A percentile compares a stretch with the other conserved stretches of the same genome.
phyloP scores from a whole-genome alignment of 2,888 invertebrate species.

The Hypomecis punctinalis region DNA sequence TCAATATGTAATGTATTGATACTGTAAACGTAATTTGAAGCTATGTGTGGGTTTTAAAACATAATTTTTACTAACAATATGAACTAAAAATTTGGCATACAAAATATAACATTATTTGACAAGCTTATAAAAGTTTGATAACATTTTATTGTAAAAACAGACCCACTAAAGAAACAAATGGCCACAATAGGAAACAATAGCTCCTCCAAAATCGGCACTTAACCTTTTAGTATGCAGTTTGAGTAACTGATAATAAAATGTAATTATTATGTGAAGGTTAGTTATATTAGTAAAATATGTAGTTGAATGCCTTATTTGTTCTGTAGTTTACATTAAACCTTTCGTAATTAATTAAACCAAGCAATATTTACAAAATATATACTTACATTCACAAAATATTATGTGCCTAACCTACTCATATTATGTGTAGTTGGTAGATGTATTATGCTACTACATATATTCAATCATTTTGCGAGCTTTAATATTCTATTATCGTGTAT shows the following conservation, averaged over 20 bases:
- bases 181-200: too few relatives aligned
- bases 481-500: not conserved
- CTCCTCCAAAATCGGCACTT: too few relatives aligned
- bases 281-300: slow-evolving; percentile 32
- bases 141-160: slow-evolving; percentile 20
- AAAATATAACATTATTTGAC: not conserved
- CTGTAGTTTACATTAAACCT: slow-evolving; percentile 12
- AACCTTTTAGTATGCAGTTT: not conserved
- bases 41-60: slow-evolving; percentile 30
- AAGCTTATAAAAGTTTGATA: not conserved
- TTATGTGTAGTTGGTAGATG: slow-evolving; percentile 3
- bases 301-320: slow-evolving; percentile 28
- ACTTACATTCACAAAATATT: slow-evolving; percentile 13
- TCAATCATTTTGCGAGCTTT: not conserved
- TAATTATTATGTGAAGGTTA: slow-evolving; percentile 17
- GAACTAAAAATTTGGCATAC: slow-evolving; percentile 32
- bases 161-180: not conserved
- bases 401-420: slow-evolving; percentile 6
- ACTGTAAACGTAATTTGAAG: slow-evolving; percentile 41
- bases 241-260: slow-evolving; percentile 9
- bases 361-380: slow-evolving; percentile 21
- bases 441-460: slow-evolving; percentile 4
- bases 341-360: slow-evolving; percentile 22
- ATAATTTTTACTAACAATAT: slow-evolving; percentile 37
- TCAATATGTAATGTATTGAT: slow-evolving; percentile 31